A percentile compares a stretch with the other conserved stretches of the same genome.
phyloP scores from a whole-genome alignment of 2,113 vertebrate species.

The Suncus etruscus region DNA sequence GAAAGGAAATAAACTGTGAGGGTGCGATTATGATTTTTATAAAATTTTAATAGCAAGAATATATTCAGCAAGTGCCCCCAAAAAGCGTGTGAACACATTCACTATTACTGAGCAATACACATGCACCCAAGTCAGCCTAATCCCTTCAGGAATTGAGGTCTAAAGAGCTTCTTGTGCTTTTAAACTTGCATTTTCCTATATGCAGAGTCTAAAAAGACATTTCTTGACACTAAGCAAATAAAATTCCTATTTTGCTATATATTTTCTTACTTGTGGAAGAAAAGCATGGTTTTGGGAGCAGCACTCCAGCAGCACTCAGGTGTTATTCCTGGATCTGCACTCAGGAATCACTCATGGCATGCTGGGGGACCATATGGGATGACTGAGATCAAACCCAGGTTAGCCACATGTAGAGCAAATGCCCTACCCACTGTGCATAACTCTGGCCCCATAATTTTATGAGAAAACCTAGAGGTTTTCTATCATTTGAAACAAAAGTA shows the following conservation, averaged over 20 bases:
- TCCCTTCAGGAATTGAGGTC: constrained; percentile 32
- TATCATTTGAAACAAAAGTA: not conserved
- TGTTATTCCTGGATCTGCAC: too few species aligned
- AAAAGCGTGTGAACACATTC: constrained; percentile 36
- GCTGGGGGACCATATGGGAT: too few species aligned
- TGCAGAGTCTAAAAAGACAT: constrained; percentile 36
- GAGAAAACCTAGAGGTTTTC: not conserved
- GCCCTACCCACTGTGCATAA: too few species aligned
- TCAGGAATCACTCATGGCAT: too few species aligned
- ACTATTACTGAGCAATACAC: not conserved
- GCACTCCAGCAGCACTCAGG: too few species aligned
- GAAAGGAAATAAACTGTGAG: constrained; percentile 62
- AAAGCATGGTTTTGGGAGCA: not conserved
- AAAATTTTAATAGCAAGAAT: constrained; percentile 44
- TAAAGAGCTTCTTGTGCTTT: not conserved
- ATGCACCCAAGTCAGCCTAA: not conserved
- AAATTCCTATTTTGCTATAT: not conserved
- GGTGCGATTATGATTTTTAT: constrained; percentile 39
- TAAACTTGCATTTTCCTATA: not conserved
- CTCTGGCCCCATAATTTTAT: not conserved
- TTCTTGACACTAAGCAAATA: constrained; percentile 38
- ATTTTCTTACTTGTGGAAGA: constrained; percentile 32
- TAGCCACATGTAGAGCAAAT: too few species aligned
- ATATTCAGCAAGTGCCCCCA: constrained; percentile 44
- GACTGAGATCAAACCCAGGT: too few species aligned